A percentile compares a stretch with the other conserved stretches of the same genome.
These are phyloP conservation scores for Basileuterus tristriatus DNA, from an alignment of 2,797 vertebrate species.

Conservation along the genomic window DNA sequence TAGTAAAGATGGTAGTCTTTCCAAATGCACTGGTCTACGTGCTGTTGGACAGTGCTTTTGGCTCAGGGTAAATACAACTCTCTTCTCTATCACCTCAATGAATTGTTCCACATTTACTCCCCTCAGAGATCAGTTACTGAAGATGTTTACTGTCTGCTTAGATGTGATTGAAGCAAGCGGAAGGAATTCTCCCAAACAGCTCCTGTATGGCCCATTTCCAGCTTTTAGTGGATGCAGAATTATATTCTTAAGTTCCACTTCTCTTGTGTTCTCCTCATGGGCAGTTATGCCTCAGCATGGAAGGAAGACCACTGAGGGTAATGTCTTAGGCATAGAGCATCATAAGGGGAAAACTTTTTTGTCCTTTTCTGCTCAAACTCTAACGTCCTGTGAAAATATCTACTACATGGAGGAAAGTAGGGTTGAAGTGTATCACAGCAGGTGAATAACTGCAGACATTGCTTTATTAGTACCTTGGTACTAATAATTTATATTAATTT, in stretches of 20 bases:
- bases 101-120: not conserved
- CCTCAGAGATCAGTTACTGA: not conserved
- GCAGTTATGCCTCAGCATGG: not conserved
- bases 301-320: not conserved
- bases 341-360: not conserved
- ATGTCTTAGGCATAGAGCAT: not conserved
- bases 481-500: not conserved
- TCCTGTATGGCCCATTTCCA: not conserved
- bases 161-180: not conserved
- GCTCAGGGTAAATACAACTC: not conserved
- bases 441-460: not conserved
- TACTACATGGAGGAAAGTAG: rapidly evolving
- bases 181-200: not conserved
- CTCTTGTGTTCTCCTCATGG: rapidly evolving
- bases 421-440: not conserved
- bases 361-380: not conserved
- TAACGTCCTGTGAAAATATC: not conserved
- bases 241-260: not conserved
- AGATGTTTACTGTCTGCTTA: not conserved
- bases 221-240: not conserved
- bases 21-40: not conserved
- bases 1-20: not conserved
- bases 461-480: not conserved
- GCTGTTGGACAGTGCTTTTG: not conserved
- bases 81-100: not conserved